Base-by-base conservation (phyloP, 2,797 vertebrate genomes). In the Melanogrammus aeglefinus region DNA sequence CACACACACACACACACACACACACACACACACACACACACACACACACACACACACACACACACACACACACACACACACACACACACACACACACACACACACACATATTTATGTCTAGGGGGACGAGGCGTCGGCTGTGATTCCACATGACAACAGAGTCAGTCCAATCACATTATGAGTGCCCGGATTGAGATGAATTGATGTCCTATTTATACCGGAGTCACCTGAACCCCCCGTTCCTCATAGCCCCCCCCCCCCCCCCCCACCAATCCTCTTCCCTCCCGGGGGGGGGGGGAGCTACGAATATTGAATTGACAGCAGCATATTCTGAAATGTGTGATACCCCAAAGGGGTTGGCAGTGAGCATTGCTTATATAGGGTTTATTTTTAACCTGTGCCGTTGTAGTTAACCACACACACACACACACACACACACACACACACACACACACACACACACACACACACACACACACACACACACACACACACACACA, bases 151-250 rank as follows among this genome's bases (percentile, higher is more conserved):
- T 85, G 91, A 93, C 91, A 92, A 77, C 84, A 82, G 87, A 90
- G 89, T 92, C 91, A 92, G 86, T 92, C 90, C 75, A 86, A 92
- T 90, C 78, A 87, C 47, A 89, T 94, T 89, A 92, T 4, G 44
- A 88, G 85, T 82, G 83, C 84, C 78, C 78, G 80, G 83, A 31
- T 89, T 71, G 86, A 86, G 81, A 85, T 47, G 79, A 83, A 87
- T 80, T 76, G 84, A 91, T 82, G 89, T 88, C 86, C 90, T 90
- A 89, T 92, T 88, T 90, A 89, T 90, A 91, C 82, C 76, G 72
- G 79, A 29, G 86, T 92, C 89, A 91, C 89, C 92, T 92, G 88
- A 91, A 90, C 88, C 81, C 78, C 51, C 31, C 73, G 81, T 0
- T 79, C 74, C 16, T 13, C 24, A 27, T 8, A 24, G 27, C 44